Evolutionary conservation across 2,797 vertebrate genomes (phyloP), one percentile per base, ranked within the genome.

Genomic region (Kryptolebias ocellatus): DNA sequence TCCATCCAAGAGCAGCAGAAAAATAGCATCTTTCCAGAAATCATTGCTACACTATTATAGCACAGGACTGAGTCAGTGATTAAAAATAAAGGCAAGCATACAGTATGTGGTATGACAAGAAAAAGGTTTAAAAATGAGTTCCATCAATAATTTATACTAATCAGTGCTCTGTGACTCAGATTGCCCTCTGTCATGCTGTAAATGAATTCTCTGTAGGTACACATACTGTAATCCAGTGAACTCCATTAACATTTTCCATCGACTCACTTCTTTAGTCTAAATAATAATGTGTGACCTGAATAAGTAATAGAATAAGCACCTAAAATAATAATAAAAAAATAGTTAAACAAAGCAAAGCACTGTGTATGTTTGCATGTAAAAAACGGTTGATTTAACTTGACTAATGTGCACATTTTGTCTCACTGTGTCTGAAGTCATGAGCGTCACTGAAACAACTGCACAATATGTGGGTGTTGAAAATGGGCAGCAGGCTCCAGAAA

Each of bases 201-300:
- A 70, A 24, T 51, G 18, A 45, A 27, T 62, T 55, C 64, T 64
- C 67, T 63, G 42, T 64, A 37, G 24, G 31, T 42, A 49, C 24
- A 60, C 57, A 51, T 37, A 65, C 10, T 34, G 39, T 53, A 37
- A 63, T 37, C 34, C 58, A 47, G 6, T 74, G 17, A 61, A 44
- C 64, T 42, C 66, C 57, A 57, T 42, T 51, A 67, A 72, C 45
- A 67, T 72, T 75, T 69, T 66, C 64, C 72, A 64, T 67, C 67
- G 28, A 45, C 54, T 11, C 3, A 1, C 45, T 67, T 29, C 67
- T 59, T 71, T 61, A 44, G 51, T 66, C 47, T 64, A 16, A 64
- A 46, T 58, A 64, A 46, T 58, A 28, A 31, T 50, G 52, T 60
- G 60, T 72, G 76, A 78, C 65, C 68, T 70, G 27, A 70, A 74